Conservation (phyloP, 1,140 invertebrate species). For the Sitophilus oryzae region DNA sequence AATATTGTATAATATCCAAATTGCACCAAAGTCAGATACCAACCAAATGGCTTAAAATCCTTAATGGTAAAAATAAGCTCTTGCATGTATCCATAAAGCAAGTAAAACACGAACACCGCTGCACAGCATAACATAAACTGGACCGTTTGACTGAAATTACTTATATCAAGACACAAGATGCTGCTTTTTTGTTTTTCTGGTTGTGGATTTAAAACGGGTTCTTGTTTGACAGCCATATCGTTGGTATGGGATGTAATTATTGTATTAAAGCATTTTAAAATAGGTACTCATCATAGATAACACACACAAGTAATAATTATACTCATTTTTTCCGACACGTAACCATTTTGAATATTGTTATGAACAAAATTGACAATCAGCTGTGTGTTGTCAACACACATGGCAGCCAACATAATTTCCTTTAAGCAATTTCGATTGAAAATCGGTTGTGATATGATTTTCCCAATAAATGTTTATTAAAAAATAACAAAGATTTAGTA, state of each 20-base stretch:
- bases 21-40: constrained; percentile 89
- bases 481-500: too few relatives aligned
- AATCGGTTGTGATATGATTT: too few relatives aligned
- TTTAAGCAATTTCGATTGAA: background rate
- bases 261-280: background rate
- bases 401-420: background rate
- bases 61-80: constrained; percentile 87
- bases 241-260: background rate
- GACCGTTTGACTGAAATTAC: constrained; percentile 53
- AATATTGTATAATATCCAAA: constrained; percentile 82
- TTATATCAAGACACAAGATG: constrained; percentile 71
- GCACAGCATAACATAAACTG: constrained; percentile 73
- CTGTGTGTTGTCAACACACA: background rate
- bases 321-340: constrained; percentile 16
- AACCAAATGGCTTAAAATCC: constrained; percentile 83
- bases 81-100: constrained; percentile 89
- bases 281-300: background rate
- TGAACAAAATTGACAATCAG: background rate
- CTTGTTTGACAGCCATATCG: constrained; percentile 19
- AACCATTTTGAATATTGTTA: constrained; percentile 11
- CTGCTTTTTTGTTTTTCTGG: constrained; percentile 47
- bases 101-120: constrained; percentile 81
- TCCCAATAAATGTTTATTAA: too few relatives aligned
- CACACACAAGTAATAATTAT: constrained; percentile 1
- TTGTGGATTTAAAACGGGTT: constrained; percentile 25